Conservation (phyloP, 2,888 invertebrate genomes). For the Eumerus sabulonum region DNA sequence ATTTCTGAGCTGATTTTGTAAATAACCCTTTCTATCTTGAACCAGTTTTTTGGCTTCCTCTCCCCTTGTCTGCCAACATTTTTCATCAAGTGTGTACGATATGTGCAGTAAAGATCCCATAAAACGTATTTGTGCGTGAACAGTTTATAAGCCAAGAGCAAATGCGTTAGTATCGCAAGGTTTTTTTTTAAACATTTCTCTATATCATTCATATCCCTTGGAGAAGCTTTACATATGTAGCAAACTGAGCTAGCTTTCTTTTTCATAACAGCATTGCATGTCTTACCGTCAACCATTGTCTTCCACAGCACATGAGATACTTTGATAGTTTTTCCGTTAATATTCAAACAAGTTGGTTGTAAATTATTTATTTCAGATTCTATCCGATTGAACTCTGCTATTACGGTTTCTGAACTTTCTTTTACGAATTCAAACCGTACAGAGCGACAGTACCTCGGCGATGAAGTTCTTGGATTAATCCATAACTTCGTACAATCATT, state of each 20-base stretch:
- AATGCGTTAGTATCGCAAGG: too few species aligned
- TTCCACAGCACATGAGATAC: conserved; percentile 21
- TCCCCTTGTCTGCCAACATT: neutral
- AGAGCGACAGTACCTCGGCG: conserved; percentile 9
- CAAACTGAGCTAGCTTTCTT: conserved; percentile 2
- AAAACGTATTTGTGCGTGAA: neutral
- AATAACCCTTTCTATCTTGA: too few species aligned
- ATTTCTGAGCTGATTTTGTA: too few species aligned
- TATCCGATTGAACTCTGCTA: conserved; percentile 15
- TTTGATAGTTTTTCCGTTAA: conserved; percentile 6
- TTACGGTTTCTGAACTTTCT: conserved; percentile 18
- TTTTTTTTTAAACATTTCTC: too few species aligned
- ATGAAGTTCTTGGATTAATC: conserved; percentile 21
- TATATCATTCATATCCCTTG: conserved; percentile 7
- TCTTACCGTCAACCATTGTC: conserved; percentile 24
- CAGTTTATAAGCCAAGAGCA: neutral
- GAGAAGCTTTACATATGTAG: conserved; percentile 8
- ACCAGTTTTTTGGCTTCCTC: too few species aligned
- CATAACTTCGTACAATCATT: conserved; percentile 12
- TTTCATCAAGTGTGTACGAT: neutral
- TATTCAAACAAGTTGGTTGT: conserved; percentile 11
- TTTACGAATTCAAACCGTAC: conserved; percentile 28
- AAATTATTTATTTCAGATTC: conserved; percentile 13
- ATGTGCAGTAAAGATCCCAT: neutral
- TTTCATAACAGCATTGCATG: conserved; percentile 26